phyloP scores from a whole-genome alignment of 2,113 vertebrate species.

The Dasypus novemcinctus region DNA sequence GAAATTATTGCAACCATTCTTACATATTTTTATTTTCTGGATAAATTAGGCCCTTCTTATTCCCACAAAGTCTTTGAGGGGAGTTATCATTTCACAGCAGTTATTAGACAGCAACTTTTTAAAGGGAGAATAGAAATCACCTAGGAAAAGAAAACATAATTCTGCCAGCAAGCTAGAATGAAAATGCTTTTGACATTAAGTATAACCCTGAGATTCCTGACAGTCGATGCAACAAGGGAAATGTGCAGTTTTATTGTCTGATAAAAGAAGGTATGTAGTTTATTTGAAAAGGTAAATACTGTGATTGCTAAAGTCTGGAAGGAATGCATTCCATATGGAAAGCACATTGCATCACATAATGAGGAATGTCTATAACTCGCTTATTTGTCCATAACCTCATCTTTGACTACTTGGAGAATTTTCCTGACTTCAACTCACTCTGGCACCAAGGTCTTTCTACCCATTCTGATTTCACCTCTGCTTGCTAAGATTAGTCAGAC shows the following conservation, averaged over 20 bases:
- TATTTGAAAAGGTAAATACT: conserved; percentile 24
- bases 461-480: conserved; percentile 29
- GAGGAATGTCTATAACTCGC: not conserved
- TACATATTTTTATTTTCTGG: conserved; percentile 40
- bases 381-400: not conserved
- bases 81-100: conserved; percentile 17
- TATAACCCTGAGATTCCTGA: conserved; percentile 24
- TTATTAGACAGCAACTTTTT: not conserved
- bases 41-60: not conserved
- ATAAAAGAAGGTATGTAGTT: conserved; percentile 18
- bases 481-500: conserved; percentile 35
- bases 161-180: not conserved
- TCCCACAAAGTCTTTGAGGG: not conserved
- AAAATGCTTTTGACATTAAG: conserved; percentile 2
- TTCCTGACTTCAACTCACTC: conserved; percentile 3
- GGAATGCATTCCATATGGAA: not conserved
- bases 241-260: not conserved
- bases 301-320: not conserved
- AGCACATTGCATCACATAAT: not conserved
- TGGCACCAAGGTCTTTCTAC: not conserved
- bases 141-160: not conserved
- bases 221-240: conserved; percentile 19
- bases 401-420: not conserved
- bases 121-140: conserved; percentile 23
- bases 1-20: not conserved